Percentiles rank a stretch among this genome's conserved stretches.
phyloP scores from a whole-genome alignment of 2,797 vertebrate species.

The Antennarius maculatus region DNA sequence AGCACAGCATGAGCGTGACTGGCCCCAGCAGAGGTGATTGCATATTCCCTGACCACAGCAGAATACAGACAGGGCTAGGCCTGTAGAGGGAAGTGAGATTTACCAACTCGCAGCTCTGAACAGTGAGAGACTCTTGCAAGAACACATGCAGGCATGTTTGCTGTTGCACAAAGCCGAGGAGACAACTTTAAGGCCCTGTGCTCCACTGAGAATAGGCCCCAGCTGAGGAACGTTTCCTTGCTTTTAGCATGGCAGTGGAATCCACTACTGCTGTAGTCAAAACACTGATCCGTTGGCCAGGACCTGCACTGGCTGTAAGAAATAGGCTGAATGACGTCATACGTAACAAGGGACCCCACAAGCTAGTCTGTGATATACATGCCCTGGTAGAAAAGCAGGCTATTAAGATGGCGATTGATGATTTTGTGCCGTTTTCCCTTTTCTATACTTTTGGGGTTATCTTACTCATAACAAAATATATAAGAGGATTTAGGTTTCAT shows the following conservation, averaged over 20 bases:
- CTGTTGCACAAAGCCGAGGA: slow-evolving; percentile 43
- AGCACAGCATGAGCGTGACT: slow-evolving; percentile 52
- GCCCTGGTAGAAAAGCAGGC: slow-evolving; percentile 55
- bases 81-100: slow-evolving; percentile 66
- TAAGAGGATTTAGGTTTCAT: slow-evolving; percentile 75
- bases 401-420: slow-evolving; percentile 65
- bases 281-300: slow-evolving; percentile 50
- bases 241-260: slow-evolving; percentile 46
- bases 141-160: slow-evolving; percentile 31
- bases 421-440: slow-evolving; percentile 51
- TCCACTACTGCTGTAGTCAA: slow-evolving; percentile 61
- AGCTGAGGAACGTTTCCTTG: slow-evolving; percentile 39
- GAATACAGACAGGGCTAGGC: slow-evolving; percentile 65
- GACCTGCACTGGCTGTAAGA: slow-evolving; percentile 42
- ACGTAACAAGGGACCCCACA: slow-evolving; percentile 39
- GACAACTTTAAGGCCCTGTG: slow-evolving; percentile 44
- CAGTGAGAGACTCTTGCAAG: slow-evolving; percentile 52
- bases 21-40: slow-evolving; percentile 72
- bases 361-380: slow-evolving; percentile 45
- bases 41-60: slow-evolving; percentile 71
- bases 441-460: slow-evolving; percentile 60
- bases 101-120: slow-evolving; percentile 70
- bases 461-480: slow-evolving; percentile 69
- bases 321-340: slow-evolving; percentile 57
- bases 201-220: slow-evolving; percentile 57